Conservation (phyloP, 2,888 invertebrate species). For the Orthonevra nobilis region DNA sequence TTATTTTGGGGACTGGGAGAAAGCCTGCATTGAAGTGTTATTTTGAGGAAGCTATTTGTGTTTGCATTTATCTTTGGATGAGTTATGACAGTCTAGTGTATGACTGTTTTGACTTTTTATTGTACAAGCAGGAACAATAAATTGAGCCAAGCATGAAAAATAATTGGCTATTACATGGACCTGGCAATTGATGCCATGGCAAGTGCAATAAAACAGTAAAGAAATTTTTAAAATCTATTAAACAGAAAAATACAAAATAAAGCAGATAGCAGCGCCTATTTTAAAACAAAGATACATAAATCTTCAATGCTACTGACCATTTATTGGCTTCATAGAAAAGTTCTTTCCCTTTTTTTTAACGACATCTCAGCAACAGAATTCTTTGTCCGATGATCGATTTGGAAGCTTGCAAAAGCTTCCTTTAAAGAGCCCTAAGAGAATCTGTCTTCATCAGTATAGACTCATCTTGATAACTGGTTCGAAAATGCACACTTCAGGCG, state of each 20-base stretch:
- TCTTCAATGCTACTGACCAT: no score
- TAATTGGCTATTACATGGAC: constrained; percentile 62
- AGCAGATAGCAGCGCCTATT: no score
- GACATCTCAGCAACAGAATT: no score
- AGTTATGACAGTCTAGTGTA: constrained; percentile 48
- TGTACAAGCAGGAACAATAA: constrained; percentile 66
- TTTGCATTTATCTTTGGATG: constrained; percentile 61
- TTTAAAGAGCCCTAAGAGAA: no score
- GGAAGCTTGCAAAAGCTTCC: no score
- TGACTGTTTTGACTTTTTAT: constrained; percentile 36
- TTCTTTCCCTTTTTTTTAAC: no score
- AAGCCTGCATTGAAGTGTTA: constrained; percentile 1
- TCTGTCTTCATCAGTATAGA: no score
- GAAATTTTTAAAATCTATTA: constrained; percentile 31
- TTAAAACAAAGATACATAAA: no score
- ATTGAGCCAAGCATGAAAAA: constrained; percentile 64
- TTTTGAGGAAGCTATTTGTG: constrained; percentile 27
- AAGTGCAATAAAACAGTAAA: constrained; percentile 52
- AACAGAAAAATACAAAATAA: constrained; percentile 32
- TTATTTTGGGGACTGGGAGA: neutral
- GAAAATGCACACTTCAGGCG: no score
- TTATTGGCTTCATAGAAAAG: no score
- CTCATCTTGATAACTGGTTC: no score
- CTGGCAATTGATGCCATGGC: constrained; percentile 22
- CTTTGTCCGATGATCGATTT: no score